Evolutionary conservation across 2,113 vertebrate species (phyloP), one percentile per base, ranked within the genome.

Genomic region (Thinocorus orbignyianus): DNA sequence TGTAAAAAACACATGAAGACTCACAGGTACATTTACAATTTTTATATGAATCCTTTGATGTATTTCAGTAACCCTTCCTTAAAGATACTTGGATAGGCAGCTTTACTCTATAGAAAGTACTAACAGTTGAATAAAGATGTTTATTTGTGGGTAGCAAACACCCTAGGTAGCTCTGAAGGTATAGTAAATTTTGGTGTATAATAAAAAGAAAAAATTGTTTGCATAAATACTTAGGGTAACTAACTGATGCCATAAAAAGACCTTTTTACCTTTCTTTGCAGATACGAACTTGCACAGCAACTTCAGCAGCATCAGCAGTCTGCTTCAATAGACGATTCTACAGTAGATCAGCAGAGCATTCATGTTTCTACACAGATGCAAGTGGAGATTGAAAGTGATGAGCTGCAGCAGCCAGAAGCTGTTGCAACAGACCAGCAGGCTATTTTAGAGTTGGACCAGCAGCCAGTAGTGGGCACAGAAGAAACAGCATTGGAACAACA

Each of bases 1-100:
- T 99, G 99, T 97, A 99, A 99, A 96, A 99, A 99, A 88, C 99
- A 99, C 97, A 99, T 99, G 99, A 99, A 99, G 96, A 99, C 99
- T 17, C 99, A 99, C 76, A 99, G 99, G 99, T 99, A 79, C 33
- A 96, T 91, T 19, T 30, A 5, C 15, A 31, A 1, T 52, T 92
- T 68, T 68, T 74, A 31, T 30, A 5, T 33, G 3, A 57, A 25
- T 79, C 42, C 49, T 49, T 54, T 80, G 31, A 0, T 35, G 14
- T 35, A 33, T 78, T 82, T 83, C 17, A 68, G 25, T 35, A 48
- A 9, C 41, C 28, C 6, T 88, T 61, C 64, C 49, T 52, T 76
- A 41, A 57, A 79, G 26, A 17, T 86, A 20, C 6, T 55, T 86
- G 33, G 41, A 73, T 81, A 71, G 46, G 22, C 18, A 74, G 8